Evolutionary conservation across 2,888 invertebrate species (phyloP).

Genomic region (Seira sanloemensis): DNA sequence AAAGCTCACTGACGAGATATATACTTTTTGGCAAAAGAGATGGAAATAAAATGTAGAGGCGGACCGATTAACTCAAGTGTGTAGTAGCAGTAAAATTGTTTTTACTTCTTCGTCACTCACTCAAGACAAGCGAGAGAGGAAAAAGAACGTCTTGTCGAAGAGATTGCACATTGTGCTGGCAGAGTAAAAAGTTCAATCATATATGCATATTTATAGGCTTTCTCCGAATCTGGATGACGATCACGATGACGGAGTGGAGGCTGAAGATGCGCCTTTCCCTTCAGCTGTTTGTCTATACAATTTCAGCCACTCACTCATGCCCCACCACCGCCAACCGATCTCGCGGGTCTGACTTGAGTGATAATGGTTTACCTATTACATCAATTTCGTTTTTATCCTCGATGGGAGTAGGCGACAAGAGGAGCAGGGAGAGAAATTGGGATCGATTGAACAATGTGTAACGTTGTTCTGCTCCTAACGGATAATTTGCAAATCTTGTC

Average conservation of each 20-base stretch:
- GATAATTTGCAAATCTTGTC: slow-evolving; percentile 4
- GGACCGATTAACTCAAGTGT: slow-evolving; percentile 66
- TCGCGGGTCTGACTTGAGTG: slow-evolving; percentile 35
- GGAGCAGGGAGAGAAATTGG: not conserved
- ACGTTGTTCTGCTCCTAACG: not conserved
- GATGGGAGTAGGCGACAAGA: too few relatives aligned
- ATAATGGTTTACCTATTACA: slow-evolving; percentile 31
- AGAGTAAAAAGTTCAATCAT: not conserved
- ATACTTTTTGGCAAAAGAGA: slow-evolving; percentile 63
- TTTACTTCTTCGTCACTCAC: slow-evolving; percentile 44
- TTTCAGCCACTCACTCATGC: slow-evolving; percentile 1
- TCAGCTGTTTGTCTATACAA: slow-evolving; percentile 36
- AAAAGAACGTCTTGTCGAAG: not conserved
- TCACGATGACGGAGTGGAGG: slow-evolving; percentile 4
- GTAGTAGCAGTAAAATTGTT: slow-evolving; percentile 59
- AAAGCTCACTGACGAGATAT: slow-evolving; percentile 58
- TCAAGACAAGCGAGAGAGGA: slow-evolving; percentile 5
- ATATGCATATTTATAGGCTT: not conserved
- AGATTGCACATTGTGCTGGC: too few relatives aligned
- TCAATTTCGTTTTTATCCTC: not conserved
- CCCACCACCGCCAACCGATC: not conserved
- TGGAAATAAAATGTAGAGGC: slow-evolving; percentile 64
- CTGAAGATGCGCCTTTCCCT: slow-evolving; percentile 28
- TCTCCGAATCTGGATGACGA: not conserved
- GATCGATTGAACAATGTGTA: not conserved